Conservation (phyloP, 2,113 vertebrate species). For the Felis chaus region DNA sequence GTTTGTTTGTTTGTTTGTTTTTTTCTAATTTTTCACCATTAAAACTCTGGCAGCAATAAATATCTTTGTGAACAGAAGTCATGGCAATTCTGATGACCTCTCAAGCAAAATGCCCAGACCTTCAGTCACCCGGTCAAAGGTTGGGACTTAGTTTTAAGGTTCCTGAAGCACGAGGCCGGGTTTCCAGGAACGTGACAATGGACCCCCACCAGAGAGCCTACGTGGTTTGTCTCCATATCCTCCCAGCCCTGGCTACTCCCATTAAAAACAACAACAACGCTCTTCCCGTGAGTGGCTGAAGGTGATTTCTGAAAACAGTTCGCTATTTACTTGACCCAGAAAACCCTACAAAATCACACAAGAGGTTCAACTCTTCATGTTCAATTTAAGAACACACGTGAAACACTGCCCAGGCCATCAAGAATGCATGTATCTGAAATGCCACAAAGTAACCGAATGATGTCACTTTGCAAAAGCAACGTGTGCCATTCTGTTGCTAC, state of each 20-base stretch:
- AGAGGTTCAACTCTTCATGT: neutral
- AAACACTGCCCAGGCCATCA: neutral
- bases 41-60: neutral
- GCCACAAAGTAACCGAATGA: neutral
- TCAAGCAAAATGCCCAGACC: neutral
- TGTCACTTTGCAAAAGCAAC: neutral
- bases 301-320: neutral
- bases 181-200: neutral
- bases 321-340: neutral
- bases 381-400: neutral
- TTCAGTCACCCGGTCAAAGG: neutral
- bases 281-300: neutral
- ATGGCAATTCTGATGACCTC: neutral
- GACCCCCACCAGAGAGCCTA: no score
- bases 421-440: neutral
- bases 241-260: neutral
- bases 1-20: no score
- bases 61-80: neutral
- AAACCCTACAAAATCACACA: neutral
- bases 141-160: no score
- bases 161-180: neutral
- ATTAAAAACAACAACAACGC: neutral
- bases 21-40: neutral
- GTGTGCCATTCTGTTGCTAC: accelerated
- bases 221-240: neutral